Percentiles rank a stretch among this genome's conserved stretches.
phyloP scores from a whole-genome alignment of 2,888 invertebrate genomes.

The Sarcophaga rosellei region DNA sequence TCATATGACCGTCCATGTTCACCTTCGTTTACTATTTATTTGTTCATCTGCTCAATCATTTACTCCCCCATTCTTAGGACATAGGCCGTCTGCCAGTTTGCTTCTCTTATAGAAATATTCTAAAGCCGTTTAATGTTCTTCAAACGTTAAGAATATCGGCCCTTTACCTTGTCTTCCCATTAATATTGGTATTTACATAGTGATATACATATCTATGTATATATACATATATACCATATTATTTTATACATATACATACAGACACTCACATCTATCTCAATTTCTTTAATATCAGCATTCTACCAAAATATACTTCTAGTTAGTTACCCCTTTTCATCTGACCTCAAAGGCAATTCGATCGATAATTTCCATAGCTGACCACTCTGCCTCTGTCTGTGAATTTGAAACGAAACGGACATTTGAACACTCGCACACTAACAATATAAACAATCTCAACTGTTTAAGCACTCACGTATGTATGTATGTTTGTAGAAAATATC shows the following conservation, averaged over 20 bases:
- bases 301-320: slow-evolving; percentile 56
- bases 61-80: slow-evolving; percentile 37
- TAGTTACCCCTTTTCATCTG: slow-evolving; percentile 74
- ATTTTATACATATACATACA: slow-evolving; percentile 66
- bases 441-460: slow-evolving; percentile 1
- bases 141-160: slow-evolving; percentile 38
- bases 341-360: slow-evolving; percentile 80
- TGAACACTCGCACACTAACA: slow-evolving; percentile 74
- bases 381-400: slow-evolving; percentile 78
- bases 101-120: slow-evolving; percentile 49
- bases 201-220: neutral
- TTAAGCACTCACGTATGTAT: slow-evolving; percentile 20
- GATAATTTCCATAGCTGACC: slow-evolving; percentile 81
- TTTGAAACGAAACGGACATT: slow-evolving; percentile 77
- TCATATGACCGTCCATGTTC: slow-evolving; percentile 38
- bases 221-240: neutral
- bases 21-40: slow-evolving; percentile 50
- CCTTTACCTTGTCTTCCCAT: slow-evolving; percentile 13
- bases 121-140: slow-evolving; percentile 59
- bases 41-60: slow-evolving; percentile 49
- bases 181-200: neutral
- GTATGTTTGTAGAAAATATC: slow-evolving; percentile 23
- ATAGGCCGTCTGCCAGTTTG: slow-evolving; percentile 56
- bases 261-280: slow-evolving; percentile 65
- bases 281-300: slow-evolving; percentile 66